These are phyloP conservation scores for Oryzias dopingdopingensis DNA, from an alignment of 2,797 vertebrate genomes.

Conservation along the genomic window DNA sequence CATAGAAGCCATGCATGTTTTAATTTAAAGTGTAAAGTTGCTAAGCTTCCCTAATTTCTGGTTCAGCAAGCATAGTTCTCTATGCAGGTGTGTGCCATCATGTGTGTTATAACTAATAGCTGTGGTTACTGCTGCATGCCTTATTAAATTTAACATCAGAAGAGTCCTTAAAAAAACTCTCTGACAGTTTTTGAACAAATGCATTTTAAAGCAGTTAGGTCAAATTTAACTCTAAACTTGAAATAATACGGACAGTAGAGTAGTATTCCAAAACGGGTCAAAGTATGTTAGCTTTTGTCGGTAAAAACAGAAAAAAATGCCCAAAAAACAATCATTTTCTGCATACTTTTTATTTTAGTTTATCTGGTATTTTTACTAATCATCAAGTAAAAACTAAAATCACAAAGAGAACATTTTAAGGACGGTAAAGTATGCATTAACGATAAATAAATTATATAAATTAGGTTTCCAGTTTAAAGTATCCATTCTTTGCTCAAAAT, in stretches of 20 bases:
- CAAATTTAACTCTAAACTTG: background rate
- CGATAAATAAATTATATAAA: no score
- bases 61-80: constrained; percentile 11
- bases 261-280: no score
- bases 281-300: no score
- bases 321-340: no score
- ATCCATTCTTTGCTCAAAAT: no score
- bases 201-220: background rate
- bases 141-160: constrained; percentile 66
- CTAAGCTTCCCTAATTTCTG: constrained; percentile 5
- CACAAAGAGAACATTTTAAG: constrained; percentile 13
- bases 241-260: no score
- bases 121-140: constrained; percentile 57
- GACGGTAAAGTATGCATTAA: no score
- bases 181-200: constrained; percentile 39
- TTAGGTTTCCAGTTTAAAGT: no score
- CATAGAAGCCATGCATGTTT: constrained; percentile 26
- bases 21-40: constrained; percentile 17
- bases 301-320: no score
- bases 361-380: no score
- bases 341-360: no score
- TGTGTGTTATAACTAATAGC: constrained; percentile 62
- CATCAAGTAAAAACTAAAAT: constrained; percentile 2
- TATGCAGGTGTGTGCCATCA: constrained; percentile 22
- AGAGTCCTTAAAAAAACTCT: constrained; percentile 54